Evolutionary conservation across 1,140 invertebrate genomes (phyloP), one percentile per base, ranked within the genome.

Genomic region (Pollicipes pollicipes): DNA sequence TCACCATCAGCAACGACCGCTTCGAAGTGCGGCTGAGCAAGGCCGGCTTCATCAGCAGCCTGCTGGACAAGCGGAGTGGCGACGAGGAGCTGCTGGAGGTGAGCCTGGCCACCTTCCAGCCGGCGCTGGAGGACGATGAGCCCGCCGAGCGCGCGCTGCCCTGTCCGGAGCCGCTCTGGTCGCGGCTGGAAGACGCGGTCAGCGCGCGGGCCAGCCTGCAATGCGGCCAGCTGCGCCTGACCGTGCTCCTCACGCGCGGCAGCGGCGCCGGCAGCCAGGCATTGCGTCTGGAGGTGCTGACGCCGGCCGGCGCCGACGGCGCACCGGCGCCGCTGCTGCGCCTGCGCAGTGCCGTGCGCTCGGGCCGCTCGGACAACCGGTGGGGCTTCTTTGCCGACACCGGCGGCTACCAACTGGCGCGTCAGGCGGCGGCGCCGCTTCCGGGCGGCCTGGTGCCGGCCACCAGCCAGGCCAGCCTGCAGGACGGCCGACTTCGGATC

Each of bases 331-430:
- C 98, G 78, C 80, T 97, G 69, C 95, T 94, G 72, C 94, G 98
- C 91, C 81, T 93, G 68, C 79, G 98, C 3, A 85, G 90, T 68
- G 92, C 92, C n/a, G n/a, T 0, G 88, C 93, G 74, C 84, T 95
- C n/a, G 78, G 80, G 70, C 77, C 79, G 67, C 77, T 79, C 31
- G 76, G 74, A 76, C 71, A 74, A 30, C 83, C 86, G 88, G 45
- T 58, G 45, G 13, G 45, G 45, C 72, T 95, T 97, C 78, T 98
- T 90, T 75, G 93, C 94, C 0, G 97, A 99, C 80, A 85, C 92
- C 72, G 98, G 97, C 79, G 95, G 95, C 0, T 95, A 95, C 76
- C 91, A 95, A 77, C 94, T 95, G 82, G 88, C 76, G 84, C 90
- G 0, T 84, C 87, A 58, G 83, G 86, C 70, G 85, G 91, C 70